Evolutionary conservation across 1,140 invertebrate species (phyloP).

Genomic region (Megalopta genalis): DNA sequence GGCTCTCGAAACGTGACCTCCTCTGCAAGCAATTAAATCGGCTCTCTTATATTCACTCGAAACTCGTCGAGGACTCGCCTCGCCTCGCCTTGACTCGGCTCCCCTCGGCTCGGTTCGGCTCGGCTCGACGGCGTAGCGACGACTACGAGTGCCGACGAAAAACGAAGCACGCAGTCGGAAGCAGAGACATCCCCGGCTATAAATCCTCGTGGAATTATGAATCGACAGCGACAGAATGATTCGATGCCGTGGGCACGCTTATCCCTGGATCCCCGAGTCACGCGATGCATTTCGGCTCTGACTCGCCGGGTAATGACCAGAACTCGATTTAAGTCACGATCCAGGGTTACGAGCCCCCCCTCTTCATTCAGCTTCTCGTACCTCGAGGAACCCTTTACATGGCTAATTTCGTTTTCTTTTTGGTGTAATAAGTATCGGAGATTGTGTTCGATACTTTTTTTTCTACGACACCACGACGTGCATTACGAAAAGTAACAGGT

Average conservation of each 20-base stretch:
- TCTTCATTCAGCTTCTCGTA: no score
- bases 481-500: no score
- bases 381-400: no score
- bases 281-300: conserved; percentile 46
- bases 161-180: background rate
- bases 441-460: no score
- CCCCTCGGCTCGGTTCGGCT: no score
- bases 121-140: background rate
- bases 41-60: background rate
- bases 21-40: conserved; percentile 3
- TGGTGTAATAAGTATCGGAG: no score
- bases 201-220: conserved; percentile 64
- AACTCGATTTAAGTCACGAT: conserved; percentile 60
- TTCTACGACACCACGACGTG: no score
- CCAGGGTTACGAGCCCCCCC: conserved; percentile 25
- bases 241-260: conserved; percentile 46
- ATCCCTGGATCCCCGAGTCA: conserved; percentile 50
- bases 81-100: no score
- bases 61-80: background rate
- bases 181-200: conserved; percentile 32
- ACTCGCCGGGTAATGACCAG: conserved; percentile 55
- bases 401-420: no score
- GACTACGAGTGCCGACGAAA: background rate
- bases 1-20: background rate
- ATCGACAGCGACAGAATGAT: conserved; percentile 49